phyloP scores from a whole-genome alignment of 2,888 invertebrate species.

The Hydrotaea diabolus region DNA sequence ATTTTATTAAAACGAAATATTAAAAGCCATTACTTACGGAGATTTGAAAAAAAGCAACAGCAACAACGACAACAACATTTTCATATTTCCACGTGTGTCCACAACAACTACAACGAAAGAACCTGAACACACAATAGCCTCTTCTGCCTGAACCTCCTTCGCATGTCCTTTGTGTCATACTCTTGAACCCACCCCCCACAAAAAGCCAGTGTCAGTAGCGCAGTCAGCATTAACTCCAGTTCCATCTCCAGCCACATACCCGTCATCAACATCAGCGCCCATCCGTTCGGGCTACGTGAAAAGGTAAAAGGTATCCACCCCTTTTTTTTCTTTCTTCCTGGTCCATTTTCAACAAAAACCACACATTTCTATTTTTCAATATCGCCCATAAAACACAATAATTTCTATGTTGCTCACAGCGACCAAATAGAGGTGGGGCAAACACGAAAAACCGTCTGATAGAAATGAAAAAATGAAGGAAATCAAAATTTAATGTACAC shows the following conservation, averaged over 20 bases:
- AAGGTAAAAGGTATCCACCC: slow-evolving; percentile 21
- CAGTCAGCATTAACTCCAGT: not conserved
- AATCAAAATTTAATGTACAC: slow-evolving; percentile 38
- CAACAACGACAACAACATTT: slow-evolving; percentile 35
- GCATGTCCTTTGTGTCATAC: not conserved
- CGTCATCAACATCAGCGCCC: not conserved
- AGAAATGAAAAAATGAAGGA: slow-evolving; percentile 2
- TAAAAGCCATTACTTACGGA: slow-evolving; percentile 47
- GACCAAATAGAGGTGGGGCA: not conserved
- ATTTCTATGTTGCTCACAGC: not conserved
- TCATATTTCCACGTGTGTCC: slow-evolving; percentile 38
- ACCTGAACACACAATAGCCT: not conserved
- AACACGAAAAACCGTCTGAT: not conserved
- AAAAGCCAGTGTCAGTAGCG: too few relatives aligned
- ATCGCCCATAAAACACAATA: slow-evolving; percentile 28
- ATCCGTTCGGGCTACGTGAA: not conserved
- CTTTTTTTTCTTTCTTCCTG: not conserved
- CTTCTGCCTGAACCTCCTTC: not conserved
- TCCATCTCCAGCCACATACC: not conserved
- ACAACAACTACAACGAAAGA: slow-evolving; percentile 20
- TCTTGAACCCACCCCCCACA: not conserved
- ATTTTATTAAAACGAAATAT: slow-evolving; percentile 44
- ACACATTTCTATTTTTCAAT: slow-evolving; percentile 37
- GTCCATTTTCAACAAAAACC: slow-evolving; percentile 3
- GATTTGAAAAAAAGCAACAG: slow-evolving; percentile 26